Evolutionary conservation across 2,888 invertebrate genomes (phyloP).

Genomic region (Drosophila stalkeri): DNA sequence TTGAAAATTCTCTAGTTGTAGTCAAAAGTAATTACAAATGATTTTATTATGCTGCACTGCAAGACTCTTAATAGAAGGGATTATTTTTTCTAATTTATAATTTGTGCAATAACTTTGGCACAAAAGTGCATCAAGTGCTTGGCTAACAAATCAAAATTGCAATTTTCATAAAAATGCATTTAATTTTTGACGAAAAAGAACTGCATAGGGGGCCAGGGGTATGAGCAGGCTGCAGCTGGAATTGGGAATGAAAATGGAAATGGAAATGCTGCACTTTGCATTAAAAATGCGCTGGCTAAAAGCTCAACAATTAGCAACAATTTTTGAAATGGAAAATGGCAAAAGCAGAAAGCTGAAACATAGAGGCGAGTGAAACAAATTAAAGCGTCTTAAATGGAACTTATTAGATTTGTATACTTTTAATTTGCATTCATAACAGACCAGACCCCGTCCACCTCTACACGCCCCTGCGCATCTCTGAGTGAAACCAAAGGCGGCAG

Average conservation of each 20-base stretch:
- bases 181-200: conserved; percentile 20
- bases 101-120: conserved; percentile 36
- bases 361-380: conserved; percentile 54
- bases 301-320: conserved; percentile 80
- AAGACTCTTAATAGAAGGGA: neutral
- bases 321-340: conserved; percentile 70
- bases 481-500: conserved; percentile 31
- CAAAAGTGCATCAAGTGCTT: conserved; percentile 45
- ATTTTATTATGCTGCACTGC: neutral
- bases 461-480: neutral
- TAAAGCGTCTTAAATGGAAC: conserved; percentile 82
- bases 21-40: neutral
- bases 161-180: conserved; percentile 62
- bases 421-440: conserved; percentile 84
- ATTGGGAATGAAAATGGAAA: neutral
- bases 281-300: conserved; percentile 78
- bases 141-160: conserved; percentile 43
- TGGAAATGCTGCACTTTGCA: conserved; percentile 70
- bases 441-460: conserved; percentile 31
- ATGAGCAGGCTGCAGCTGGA: no score
- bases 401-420: conserved; percentile 85
- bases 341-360: conserved; percentile 44
- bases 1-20: neutral
- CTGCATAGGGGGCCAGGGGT: neutral
- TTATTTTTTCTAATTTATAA: conserved; percentile 35